phyloP scores from a whole-genome alignment of 2,888 invertebrate genomes.

The Drosophila infuscata region DNA sequence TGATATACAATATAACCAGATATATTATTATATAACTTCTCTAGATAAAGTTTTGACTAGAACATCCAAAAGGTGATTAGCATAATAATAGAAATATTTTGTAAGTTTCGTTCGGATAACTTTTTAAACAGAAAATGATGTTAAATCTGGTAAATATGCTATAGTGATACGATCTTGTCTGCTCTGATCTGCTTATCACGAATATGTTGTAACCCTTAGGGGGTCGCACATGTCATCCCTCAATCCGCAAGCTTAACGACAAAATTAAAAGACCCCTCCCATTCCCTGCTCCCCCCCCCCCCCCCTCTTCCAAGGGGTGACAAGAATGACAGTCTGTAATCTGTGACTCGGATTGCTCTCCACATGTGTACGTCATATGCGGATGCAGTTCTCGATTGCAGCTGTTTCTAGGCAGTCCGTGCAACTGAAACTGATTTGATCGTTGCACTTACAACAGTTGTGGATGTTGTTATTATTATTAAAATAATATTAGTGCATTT shows the following conservation, averaged over 20 bases:
- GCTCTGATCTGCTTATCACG: background rate
- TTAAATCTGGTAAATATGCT: background rate
- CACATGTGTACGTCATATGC: constrained; percentile 45
- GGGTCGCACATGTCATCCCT: background rate
- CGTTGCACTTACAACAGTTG: constrained; percentile 47
- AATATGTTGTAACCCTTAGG: background rate
- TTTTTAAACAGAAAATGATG: background rate
- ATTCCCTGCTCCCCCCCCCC: background rate
- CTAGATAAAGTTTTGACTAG: too few relatives aligned
- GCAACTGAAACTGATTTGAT: constrained; percentile 36
- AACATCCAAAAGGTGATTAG: background rate
- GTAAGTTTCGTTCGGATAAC: background rate
- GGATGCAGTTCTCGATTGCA: constrained; percentile 48
- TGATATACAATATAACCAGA: background rate
- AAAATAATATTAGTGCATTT: constrained; percentile 43
- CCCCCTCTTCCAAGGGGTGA: background rate
- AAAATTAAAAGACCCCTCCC: background rate
- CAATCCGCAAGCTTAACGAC: background rate
- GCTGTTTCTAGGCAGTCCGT: constrained; percentile 45
- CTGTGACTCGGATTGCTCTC: background rate
- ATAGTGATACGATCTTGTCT: background rate
- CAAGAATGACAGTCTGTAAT: constrained; percentile 16
- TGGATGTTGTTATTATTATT: constrained; percentile 29
- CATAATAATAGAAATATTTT: background rate
- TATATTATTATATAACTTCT: too few relatives aligned